Conservation (phyloP, 1,140 invertebrate genomes). For the Hetaerina americana region DNA sequence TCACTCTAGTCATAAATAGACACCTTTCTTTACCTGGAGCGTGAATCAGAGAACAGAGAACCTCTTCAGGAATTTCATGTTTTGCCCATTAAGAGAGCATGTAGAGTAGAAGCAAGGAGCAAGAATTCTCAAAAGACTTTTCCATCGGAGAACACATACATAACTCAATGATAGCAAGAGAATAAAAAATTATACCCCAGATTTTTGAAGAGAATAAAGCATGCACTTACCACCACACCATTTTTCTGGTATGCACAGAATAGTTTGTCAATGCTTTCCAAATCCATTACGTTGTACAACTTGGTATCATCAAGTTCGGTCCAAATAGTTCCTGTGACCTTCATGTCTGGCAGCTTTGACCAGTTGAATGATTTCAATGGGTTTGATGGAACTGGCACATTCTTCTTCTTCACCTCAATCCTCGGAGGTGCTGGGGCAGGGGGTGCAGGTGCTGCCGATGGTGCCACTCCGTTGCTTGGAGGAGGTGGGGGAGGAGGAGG, state of each 20-base stretch:
- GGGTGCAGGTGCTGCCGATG: conserved; percentile 36
- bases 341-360: conserved; percentile 84
- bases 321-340: conserved; percentile 81
- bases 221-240: conserved; percentile 49
- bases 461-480: conserved; percentile 22
- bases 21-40: no score
- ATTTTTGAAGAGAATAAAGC: no score
- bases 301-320: conserved; percentile 86
- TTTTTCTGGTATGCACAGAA: conserved; percentile 94
- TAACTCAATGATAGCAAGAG: no score
- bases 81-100: no score
- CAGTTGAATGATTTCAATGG: conserved; percentile 96
- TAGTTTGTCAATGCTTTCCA: conserved; percentile 83
- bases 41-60: no score
- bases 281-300: conserved; percentile 79
- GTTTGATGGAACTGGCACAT: conserved; percentile 78
- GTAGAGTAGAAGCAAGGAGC: no score
- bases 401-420: conserved; percentile 45
- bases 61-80: no score
- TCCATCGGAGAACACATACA: not conserved
- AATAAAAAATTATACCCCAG: no score
- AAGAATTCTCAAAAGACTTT: no score
- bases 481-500: conserved; percentile 14
- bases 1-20: no score
- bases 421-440: conserved; percentile 30